phyloP scores from a whole-genome alignment of 2,888 invertebrate species.

The Drosophila mercatorum region DNA sequence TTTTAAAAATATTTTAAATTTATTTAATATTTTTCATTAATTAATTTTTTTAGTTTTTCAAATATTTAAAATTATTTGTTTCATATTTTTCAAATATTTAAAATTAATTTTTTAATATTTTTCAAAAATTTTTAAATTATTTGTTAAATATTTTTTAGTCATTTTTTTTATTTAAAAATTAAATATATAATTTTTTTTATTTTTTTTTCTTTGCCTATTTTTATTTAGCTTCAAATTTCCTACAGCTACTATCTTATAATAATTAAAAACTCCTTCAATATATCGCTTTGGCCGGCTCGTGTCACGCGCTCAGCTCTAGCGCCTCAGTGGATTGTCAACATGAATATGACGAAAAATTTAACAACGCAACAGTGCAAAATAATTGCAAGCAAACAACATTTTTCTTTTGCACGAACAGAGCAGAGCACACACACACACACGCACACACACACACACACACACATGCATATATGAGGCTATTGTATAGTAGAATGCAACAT shows the following conservation, averaged over 20 bases:
- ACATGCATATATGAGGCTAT: conserved; percentile 1
- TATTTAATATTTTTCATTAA: too few species aligned
- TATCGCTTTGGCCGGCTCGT: neutral
- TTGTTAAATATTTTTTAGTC: too few species aligned
- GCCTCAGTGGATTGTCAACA: conserved; percentile 37
- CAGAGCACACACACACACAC: conserved; percentile 15
- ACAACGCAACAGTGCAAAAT: conserved; percentile 70
- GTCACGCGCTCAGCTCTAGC: conserved; percentile 33
- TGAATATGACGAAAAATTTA: conserved; percentile 59
- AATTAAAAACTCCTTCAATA: neutral
- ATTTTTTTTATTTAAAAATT: too few species aligned
- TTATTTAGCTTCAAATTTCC: too few species aligned
- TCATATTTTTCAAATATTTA: too few species aligned
- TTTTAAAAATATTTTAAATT: too few species aligned
- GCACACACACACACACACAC: neutral
- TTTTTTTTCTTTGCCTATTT: too few species aligned
- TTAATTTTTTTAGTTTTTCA: too few species aligned
- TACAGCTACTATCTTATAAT: neutral
- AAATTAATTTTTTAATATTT: too few species aligned
- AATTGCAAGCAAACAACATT: conserved; percentile 69
- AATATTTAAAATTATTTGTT: too few species aligned
- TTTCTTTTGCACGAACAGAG: conserved; percentile 53
- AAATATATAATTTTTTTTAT: too few species aligned
- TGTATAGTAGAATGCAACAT: conserved; percentile 58
- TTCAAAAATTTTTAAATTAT: too few species aligned